Base-by-base conservation (phyloP, 2,888 invertebrate genomes). In the Leptinotarsa peninsularis region DNA sequence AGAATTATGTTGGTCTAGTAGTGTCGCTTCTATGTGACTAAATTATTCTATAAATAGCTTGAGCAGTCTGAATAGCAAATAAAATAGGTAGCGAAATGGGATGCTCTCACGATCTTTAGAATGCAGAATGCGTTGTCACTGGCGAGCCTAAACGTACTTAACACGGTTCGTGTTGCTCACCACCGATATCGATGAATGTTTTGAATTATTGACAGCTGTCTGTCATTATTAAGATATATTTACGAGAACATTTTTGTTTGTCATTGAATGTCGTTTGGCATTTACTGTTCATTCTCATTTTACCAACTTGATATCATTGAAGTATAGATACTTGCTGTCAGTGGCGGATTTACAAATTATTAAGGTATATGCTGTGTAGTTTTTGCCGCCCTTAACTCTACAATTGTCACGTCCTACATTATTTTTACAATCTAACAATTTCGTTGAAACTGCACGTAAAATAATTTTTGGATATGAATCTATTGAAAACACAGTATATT, bases 71-170 rank as follows among this genome's bases (percentile, higher is more conserved):
- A 80, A 80, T 78, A 77, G 77, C 71, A 77, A 77, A 72, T 76
- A 77, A 80, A 80, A 80, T 80, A 76, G 78, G 76, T 71, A 78
- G 78, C 78, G 77, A 78, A 76, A 73, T 76, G 67, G 76, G 74
- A 73, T 74, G 75, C 79, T 79, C 79, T 80, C 80, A 80, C 80
- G 80, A 78, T 80, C 77, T 75, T 76, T 78, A 76, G 71, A 78
- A 78, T 78, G 76, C 79, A 77, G 70, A 72, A 72, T 73, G 76
- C 74, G 73, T 66, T 58, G 67, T 67, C 71, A 33, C 10, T 43
- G 77, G 72, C 79, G 76, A 79, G 75, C 79, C 79, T 77, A 68
- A 76, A 68, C 76, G 76, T 78, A 78, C 72, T 76, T 74, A 78
- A 78, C 78, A 78, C 78, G 76, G 72, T 76, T 76, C 74, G 76